Base-by-base conservation (phyloP, 2,797 vertebrate genomes). In the Lepus townsendii region DNA sequence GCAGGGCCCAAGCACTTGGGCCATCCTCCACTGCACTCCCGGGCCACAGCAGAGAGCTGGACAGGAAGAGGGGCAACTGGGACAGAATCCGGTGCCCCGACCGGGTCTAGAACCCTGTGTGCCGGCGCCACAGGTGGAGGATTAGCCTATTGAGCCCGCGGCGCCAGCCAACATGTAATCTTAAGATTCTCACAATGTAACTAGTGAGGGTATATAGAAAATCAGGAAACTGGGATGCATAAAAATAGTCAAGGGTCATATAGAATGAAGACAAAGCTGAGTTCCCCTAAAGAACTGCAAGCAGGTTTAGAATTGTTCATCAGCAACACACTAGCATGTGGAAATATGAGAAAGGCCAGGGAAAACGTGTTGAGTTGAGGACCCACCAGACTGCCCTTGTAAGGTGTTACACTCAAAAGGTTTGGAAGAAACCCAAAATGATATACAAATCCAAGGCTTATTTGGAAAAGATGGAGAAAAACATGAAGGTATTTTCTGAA, bases 171-270 rank as follows among this genome's bases (percentile, higher is more conserved):
- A 47, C 7, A 83, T 2, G 4, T 30, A 82, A 72, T 14, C 42
- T 88, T 47, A 66, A 85, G 60, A 91, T 83, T 87, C 30, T 63
- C 12, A 83, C 6, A 95, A n/a, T 91, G 83, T 50, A 85, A 57
- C 11, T 78, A 85, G 7, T 38, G 16, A 92, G 7, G 6, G 17
- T 8, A 96, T 17, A 79, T 0, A 75, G 27, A 42, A 83, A 86
- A 72, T 84, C 32, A 88, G 42, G 35, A 85, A 93, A 93, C 16
- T 32, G 3, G 3, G 11, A 63, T 32, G 26, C 42, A 83, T 72
- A 86, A 90, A 83, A 27, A 79, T 57, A 65, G 27, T 50, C 11
- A 76, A 73, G 50, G 60, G 3, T 16, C 30, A 75, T 32, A 35
- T 0, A 69, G 24, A 91, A 83, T 52, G 30, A 92, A 94, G 35